Evolutionary conservation across 2,113 vertebrate genomes (phyloP).

Genomic region (pig (Sus scrofa)): T2T-Sscrofa CM000824.6:178954501-178955000

Average conservation of each 20-base stretch:
- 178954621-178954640: background rate
- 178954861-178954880: background rate
- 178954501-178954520: background rate
- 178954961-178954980: background rate
- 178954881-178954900: background rate
- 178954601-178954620: background rate
- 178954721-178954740: slow-evolving; percentile 1
- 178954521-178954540: background rate
- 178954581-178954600: background rate
- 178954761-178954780: background rate
- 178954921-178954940: background rate
- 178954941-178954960: background rate
- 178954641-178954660: background rate
- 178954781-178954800: background rate
- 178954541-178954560: background rate
- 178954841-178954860: background rate
- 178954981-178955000: background rate
- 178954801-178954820: background rate
- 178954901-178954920: background rate
- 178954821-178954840: background rate
- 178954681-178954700: background rate
- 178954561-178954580: background rate
- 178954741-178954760: background rate
- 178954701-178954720: background rate
- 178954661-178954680: background rate